A percentile compares a stretch with the other conserved stretches of the same genome.
Evolutionary conservation across 2,888 invertebrate genomes (phyloP).

Genomic region (Meteorus colon): DNA sequence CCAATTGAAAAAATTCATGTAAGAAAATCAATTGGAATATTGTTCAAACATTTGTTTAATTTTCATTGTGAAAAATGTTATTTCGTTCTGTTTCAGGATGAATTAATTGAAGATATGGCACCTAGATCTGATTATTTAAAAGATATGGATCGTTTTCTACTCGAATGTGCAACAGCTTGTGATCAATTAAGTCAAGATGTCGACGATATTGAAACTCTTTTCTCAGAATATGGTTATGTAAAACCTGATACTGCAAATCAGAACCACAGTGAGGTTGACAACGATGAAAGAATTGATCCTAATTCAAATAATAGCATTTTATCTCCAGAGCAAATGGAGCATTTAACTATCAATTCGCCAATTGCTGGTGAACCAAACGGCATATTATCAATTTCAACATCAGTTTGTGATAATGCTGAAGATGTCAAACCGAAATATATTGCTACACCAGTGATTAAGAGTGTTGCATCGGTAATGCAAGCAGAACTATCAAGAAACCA

Average conservation of each 20-base stretch:
- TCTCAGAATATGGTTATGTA: constrained; percentile 10
- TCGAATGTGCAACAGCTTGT: constrained; percentile 32
- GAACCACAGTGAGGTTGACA: background rate
- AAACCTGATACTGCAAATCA: background rate
- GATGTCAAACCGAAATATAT: constrained; percentile 35
- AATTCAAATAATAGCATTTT: background rate
- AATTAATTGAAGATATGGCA: background rate
- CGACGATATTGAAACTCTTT: constrained; percentile 17
- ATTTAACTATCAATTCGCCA: background rate
- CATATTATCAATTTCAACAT: background rate
- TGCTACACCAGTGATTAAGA: constrained; percentile 44
- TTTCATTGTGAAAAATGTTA: background rate
- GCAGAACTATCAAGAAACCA: background rate
- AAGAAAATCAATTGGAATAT: background rate
- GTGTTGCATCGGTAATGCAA: constrained; percentile 24
- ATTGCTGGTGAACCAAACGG: background rate
- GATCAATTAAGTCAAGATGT: constrained; percentile 38
- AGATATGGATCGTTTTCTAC: constrained; percentile 3
- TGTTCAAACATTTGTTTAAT: background rate
- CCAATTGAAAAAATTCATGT: background rate
- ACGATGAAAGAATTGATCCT: background rate
- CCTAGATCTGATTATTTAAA: constrained; percentile 4
- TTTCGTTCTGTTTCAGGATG: background rate
- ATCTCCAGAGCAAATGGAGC: background rate
- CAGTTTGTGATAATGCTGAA: background rate